phyloP scores from a whole-genome alignment of 1,140 invertebrate genomes.

The Armadillidium nasatum region DNA sequence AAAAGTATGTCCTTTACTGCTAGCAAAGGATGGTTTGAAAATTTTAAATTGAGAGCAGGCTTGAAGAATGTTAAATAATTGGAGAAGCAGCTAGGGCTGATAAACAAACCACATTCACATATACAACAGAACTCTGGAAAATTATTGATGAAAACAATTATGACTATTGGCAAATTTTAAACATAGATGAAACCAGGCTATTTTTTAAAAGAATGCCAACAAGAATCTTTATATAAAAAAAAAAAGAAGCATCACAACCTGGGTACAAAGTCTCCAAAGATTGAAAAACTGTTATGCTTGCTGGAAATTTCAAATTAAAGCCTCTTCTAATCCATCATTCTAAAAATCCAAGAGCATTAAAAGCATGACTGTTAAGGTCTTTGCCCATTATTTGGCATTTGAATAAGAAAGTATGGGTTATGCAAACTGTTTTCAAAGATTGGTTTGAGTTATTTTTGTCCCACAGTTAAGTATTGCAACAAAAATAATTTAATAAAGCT shows the following conservation, averaged over 20 bases:
- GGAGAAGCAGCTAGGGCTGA: neutral
- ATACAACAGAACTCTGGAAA: neutral
- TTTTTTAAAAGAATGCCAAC: neutral
- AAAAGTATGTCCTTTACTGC: neutral
- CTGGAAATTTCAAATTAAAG: constrained; percentile 11
- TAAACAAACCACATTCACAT: neutral
- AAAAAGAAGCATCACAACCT: neutral
- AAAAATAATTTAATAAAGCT: constrained; percentile 19
- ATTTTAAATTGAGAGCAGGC: neutral
- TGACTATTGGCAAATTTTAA: neutral
- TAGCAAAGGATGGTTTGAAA: neutral
- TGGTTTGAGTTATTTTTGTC: neutral
- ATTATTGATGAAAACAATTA: neutral
- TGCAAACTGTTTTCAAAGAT: neutral
- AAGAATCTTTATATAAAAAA: neutral
- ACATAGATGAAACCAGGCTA: constrained; percentile 8
- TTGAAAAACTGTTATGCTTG: neutral
- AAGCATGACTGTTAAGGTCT: neutral
- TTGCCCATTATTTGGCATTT: neutral
- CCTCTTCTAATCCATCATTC: neutral
- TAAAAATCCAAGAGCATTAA: constrained; percentile 17
- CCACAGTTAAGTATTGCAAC: neutral
- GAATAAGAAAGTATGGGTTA: constrained; percentile 15
- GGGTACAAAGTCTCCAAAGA: constrained; percentile 6
- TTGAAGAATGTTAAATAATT: neutral